Evolutionary conservation across 2,888 invertebrate genomes (phyloP).

Genomic region (Meandrusa payeni): DNA sequence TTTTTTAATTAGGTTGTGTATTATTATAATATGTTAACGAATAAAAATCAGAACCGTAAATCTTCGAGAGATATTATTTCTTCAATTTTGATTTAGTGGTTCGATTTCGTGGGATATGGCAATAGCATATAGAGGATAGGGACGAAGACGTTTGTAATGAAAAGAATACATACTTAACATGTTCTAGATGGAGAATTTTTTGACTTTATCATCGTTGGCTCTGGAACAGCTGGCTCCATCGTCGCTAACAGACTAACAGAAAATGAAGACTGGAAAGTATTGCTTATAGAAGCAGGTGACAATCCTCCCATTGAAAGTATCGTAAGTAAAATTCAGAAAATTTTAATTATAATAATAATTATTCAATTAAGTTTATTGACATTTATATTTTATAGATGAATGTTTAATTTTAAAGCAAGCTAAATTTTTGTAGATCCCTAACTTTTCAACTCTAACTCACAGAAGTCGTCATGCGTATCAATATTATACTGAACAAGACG

Average conservation of each 20-base stretch:
- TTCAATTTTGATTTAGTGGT: neutral
- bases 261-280: slow-evolving; percentile 55
- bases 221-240: slow-evolving; percentile 64
- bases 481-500: slow-evolving; percentile 61
- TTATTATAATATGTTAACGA: too few species aligned
- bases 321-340: slow-evolving; percentile 43
- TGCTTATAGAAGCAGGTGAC: slow-evolving; percentile 64
- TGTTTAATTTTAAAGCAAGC: too few species aligned
- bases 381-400: too few species aligned
- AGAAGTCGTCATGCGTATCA: slow-evolving; percentile 50
- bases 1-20: too few species aligned
- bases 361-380: too few species aligned
- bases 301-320: slow-evolving; percentile 63
- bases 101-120: neutral
- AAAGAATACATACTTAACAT: too few species aligned
- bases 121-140: neutral
- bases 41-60: too few species aligned
- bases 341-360: too few species aligned
- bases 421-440: slow-evolving; percentile 63
- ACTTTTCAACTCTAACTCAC: slow-evolving; percentile 54
- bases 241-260: slow-evolving; percentile 61
- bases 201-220: slow-evolving; percentile 66
- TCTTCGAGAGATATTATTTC: neutral
- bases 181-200: slow-evolving; percentile 55
- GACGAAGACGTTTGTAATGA: too few species aligned